phyloP scores from a whole-genome alignment of 1,140 invertebrate species.

The Trichonephila inaurata region DNA sequence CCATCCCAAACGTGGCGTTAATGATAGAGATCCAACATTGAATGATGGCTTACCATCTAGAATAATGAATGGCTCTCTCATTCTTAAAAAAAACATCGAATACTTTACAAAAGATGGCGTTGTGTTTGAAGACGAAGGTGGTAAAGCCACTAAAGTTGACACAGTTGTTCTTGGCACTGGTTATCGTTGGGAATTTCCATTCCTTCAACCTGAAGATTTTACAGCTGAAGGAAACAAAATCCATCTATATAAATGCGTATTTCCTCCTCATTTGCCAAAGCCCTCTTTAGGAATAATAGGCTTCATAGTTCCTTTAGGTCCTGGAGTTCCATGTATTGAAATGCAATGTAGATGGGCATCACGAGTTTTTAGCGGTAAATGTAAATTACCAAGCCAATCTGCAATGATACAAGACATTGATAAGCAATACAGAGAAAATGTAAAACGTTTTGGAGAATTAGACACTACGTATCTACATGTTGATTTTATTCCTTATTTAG shows the following conservation, averaged over 20 bases:
- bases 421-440: constrained; percentile 76
- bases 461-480: constrained; percentile 81
- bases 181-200: constrained; percentile 77
- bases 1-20: constrained; percentile 80
- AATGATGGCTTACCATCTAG: constrained; percentile 83
- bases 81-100: constrained; percentile 80
- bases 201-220: constrained; percentile 64
- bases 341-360: constrained; percentile 79
- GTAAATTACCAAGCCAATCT: constrained; percentile 77
- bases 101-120: constrained; percentile 79
- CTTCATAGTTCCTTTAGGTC: constrained; percentile 82
- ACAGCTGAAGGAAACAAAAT: constrained; percentile 79
- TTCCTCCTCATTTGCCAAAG: constrained; percentile 79
- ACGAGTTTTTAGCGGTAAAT: constrained; percentile 73
- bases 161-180: constrained; percentile 78
- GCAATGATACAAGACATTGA: constrained; percentile 81
- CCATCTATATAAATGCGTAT: constrained; percentile 81
- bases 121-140: constrained; percentile 78
- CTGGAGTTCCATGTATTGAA: constrained; percentile 83
- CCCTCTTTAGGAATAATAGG: constrained; percentile 82
- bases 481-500: constrained; percentile 81
- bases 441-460: constrained; percentile 77
- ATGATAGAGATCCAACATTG: constrained; percentile 82
- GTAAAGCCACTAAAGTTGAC: constrained; percentile 69
- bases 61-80: constrained; percentile 80